phyloP scores from a whole-genome alignment of 2,113 vertebrate genomes.

The Cheirogaleus medius region DNA sequence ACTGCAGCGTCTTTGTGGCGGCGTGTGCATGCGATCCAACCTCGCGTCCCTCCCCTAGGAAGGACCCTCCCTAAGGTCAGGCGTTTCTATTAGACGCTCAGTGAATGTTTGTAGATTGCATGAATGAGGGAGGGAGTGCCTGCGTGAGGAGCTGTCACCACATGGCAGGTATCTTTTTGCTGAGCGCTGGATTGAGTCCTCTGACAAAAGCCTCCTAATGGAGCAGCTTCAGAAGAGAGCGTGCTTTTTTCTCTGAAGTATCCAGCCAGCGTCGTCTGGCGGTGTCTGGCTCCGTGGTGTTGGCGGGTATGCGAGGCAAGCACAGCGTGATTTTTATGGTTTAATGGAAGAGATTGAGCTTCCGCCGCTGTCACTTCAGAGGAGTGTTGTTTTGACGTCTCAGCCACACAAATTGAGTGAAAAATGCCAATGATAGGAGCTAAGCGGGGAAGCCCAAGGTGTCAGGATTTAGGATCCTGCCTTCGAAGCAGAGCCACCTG shows the following conservation, averaged over 20 bases:
- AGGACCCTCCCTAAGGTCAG: fast-evolving
- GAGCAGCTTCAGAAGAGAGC: neutral
- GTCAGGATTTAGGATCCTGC: neutral
- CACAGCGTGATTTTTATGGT: neutral
- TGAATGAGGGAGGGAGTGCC: fast-evolving
- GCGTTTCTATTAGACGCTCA: fast-evolving
- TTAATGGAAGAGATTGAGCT: neutral
- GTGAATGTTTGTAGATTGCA: neutral
- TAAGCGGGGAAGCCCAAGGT: neutral
- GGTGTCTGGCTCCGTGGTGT: neutral
- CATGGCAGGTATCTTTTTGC: neutral
- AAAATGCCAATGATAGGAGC: neutral
- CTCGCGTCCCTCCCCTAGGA: fast-evolving
- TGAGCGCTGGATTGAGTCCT: neutral
- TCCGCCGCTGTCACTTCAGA: neutral
- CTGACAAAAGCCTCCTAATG: neutral
- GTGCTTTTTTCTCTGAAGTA: neutral
- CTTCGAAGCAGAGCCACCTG: neutral
- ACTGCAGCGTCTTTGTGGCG: neutral
- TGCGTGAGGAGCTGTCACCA: neutral
- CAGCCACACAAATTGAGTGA: fast-evolving
- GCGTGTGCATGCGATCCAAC: neutral
- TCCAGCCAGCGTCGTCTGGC: neutral
- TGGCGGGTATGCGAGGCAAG: neutral
- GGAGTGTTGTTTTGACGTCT: neutral